Percentiles rank a stretch among this genome's conserved stretches.
phyloP scores from a whole-genome alignment of 1,140 invertebrate species.

The Heliconius hermathena region DNA sequence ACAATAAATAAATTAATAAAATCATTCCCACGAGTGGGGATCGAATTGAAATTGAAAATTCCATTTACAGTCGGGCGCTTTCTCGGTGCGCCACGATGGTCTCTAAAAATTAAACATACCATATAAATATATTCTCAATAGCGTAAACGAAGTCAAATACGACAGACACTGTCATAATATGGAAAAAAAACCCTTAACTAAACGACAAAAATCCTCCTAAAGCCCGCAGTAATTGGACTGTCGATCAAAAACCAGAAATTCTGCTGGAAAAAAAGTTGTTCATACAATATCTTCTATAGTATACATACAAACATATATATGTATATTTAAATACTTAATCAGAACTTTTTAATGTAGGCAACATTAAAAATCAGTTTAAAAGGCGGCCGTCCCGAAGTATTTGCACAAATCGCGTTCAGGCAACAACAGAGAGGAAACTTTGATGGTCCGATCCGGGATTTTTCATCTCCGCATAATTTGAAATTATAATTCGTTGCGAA shows the following conservation, averaged over 20 bases:
- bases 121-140: background rate
- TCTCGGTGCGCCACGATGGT: too few species aligned
- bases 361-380: constrained; percentile 72
- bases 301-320: background rate
- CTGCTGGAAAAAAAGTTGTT: constrained; percentile 3
- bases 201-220: constrained; percentile 3
- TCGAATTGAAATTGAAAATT: too few species aligned
- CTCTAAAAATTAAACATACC: background rate
- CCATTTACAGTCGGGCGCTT: too few species aligned
- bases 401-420: constrained; percentile 44
- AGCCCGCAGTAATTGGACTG: constrained; percentile 9
- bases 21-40: too few species aligned
- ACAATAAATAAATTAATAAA: too few species aligned
- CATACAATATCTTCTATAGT: constrained; percentile 4
- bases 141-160: constrained; percentile 1
- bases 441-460: constrained; percentile 74
- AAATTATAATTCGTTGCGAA: constrained; percentile 76
- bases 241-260: constrained; percentile 10
- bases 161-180: background rate
- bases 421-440: constrained; percentile 52
- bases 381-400: constrained; percentile 51
- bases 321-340: constrained; percentile 23
- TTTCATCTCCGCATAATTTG: constrained; percentile 78
- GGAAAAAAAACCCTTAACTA: background rate
- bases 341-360: constrained; percentile 52